Conservation (phyloP, 1,140 invertebrate genomes). For the Portunus trituberculatus region DNA sequence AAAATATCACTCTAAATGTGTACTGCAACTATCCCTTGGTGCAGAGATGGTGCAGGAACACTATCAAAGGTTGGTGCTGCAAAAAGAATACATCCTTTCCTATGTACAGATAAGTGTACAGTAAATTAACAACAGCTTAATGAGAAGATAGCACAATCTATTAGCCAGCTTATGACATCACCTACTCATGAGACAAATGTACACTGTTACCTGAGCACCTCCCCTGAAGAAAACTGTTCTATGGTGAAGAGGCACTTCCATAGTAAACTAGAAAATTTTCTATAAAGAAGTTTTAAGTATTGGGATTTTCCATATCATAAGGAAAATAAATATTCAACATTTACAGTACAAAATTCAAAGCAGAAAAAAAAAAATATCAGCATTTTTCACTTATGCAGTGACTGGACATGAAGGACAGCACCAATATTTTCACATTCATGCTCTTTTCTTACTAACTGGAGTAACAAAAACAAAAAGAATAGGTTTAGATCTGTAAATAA, state of each 20-base stretch:
- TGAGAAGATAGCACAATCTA: neutral
- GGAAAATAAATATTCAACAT: conserved; percentile 37
- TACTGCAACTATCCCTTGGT: no score
- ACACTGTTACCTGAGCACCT: conserved; percentile 27
- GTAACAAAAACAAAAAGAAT: conserved; percentile 44
- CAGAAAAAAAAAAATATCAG: conserved; percentile 50
- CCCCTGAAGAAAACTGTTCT: conserved; percentile 44
- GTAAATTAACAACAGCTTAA: neutral
- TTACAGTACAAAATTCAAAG: conserved; percentile 41
- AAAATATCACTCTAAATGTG: no score
- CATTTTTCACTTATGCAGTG: conserved; percentile 51
- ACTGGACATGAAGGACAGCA: conserved; percentile 70
- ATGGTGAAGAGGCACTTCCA: conserved; percentile 74
- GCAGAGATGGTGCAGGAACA: no score
- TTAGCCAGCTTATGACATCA: neutral
- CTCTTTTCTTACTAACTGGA: conserved; percentile 63
- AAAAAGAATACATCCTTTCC: no score
- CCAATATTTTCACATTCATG: conserved; percentile 73
- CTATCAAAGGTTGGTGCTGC: no score
- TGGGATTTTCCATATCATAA: conserved; percentile 34
- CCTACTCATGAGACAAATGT: neutral
- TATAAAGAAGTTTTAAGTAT: conserved; percentile 47
- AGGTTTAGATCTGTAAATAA: conserved; percentile 60
- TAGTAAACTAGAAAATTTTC: conserved; percentile 62
- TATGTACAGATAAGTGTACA: no score